Conservation (phyloP, 2,113 vertebrate species). For the Brachypteracias leptosomus region DNA sequence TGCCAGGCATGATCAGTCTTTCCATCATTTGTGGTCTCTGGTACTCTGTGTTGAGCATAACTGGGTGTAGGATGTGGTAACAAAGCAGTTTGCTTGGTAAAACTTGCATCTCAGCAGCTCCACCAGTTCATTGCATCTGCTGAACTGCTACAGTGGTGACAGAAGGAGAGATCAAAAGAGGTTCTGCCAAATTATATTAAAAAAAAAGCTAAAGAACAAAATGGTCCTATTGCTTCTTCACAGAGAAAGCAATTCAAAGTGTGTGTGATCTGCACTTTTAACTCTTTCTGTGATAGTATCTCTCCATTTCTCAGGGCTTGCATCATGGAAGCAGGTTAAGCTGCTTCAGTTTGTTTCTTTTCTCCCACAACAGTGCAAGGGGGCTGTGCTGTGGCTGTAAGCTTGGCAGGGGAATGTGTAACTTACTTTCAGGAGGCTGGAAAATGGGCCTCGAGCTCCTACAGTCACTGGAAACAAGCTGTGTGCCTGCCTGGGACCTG, state of each 20-base stretch:
- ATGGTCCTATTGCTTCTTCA: background rate
- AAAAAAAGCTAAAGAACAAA: background rate
- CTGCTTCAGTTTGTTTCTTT: background rate
- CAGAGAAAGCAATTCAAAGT: background rate
- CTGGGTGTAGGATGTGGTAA: background rate
- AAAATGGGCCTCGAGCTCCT: fast-evolving
- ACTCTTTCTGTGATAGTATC: background rate
- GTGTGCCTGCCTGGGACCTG: background rate
- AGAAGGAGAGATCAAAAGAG: background rate
- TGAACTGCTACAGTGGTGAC: background rate
- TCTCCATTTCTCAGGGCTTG: background rate
- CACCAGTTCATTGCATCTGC: background rate
- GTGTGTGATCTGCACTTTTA: background rate
- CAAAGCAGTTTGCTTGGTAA: background rate
- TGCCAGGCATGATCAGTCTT: background rate
- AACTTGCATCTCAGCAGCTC: fast-evolving
- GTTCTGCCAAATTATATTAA: background rate
- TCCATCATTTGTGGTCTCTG: background rate
- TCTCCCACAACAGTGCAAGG: background rate
- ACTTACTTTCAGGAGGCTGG: background rate
- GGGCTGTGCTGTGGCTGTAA: background rate
- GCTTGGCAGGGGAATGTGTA: background rate
- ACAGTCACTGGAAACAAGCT: background rate
- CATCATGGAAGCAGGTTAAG: background rate
- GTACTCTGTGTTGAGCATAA: background rate